Base-by-base conservation (phyloP, 1,140 invertebrate genomes). In the Drosophila nikananu region DNA sequence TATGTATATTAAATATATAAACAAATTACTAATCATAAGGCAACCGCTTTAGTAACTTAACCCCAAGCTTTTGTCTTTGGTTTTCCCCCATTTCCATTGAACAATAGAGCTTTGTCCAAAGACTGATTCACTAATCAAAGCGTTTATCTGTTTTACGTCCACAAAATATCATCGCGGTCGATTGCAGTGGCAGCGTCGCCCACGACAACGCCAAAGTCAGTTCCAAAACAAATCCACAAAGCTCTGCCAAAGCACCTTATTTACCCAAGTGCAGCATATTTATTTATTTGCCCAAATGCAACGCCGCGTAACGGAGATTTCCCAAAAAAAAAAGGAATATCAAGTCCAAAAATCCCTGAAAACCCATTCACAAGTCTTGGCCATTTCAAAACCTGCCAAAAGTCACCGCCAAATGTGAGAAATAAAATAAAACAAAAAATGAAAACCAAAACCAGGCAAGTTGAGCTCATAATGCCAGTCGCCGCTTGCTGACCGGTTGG, bases 201-300 rank as follows among this genome's bases (percentile, higher is more conserved):
- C 74, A 71, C 72, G 81, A 58, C 76, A 79, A 79, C 76, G 73
- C 42, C 30, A 19, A 39, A 48, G 27, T 12, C 19, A 60, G n/a
- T 46, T 37, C 76, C 76, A 83, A 80, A 83, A 83, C 81, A 83
- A 71, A 76, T 66, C 61, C 48, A 35, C 25, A 44, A 58, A 52
- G 64, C 75, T 64, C 55, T 71, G 35, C 48, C 62, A 35, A 32
- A 35, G 15, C 41, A 63, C 57, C 46, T 46, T 65, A 73, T 46
- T 61, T 60, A 30, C 52, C 57, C 49, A 62, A 60, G 52, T 72
- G 67, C 77, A 79, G 55, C 49, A 68, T 37, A 55, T 35, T 44
- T 35, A 57, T 37, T 41, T 71, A 39, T 30, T 49, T 39, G 41
- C n/a, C 27, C n/a, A 32, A 62, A 46, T 75, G 72, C 68, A 74